These are phyloP conservation scores for Acanthosepion lycidas DNA, from an alignment of 2,888 invertebrate species.

Conservation along the genomic window DNA sequence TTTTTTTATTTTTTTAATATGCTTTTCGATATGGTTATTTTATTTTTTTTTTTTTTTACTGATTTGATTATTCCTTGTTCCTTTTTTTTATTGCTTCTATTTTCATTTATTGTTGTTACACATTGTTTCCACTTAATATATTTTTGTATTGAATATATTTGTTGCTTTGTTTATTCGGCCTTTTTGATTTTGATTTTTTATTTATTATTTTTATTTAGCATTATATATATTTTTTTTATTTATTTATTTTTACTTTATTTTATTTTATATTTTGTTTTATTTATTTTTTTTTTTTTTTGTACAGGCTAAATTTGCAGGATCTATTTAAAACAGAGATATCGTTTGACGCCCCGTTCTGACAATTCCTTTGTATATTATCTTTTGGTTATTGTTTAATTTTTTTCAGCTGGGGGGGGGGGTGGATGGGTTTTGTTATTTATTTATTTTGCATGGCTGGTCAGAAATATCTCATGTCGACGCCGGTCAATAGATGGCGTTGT, in stretches of 20 bases:
- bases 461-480: conserved; percentile 20
- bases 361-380: not conserved
- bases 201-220: not conserved
- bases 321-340: not conserved
- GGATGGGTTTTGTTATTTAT: not conserved
- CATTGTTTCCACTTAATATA: not conserved
- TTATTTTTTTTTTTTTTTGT: not conserved
- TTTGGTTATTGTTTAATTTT: not conserved
- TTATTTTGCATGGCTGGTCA: conserved; percentile 13
- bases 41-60: too few species aligned
- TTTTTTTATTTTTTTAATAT: too few species aligned
- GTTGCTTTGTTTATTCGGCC: not conserved
- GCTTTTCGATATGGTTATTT: too few species aligned
- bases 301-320: not conserved
- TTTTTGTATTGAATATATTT: not conserved
- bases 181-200: not conserved
- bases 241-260: not conserved
- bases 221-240: not conserved
- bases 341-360: not conserved
- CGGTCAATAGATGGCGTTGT: conserved; percentile 5
- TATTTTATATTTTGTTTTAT: not conserved
- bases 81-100: not conserved
- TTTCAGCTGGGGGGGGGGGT: not conserved
- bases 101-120: not conserved
- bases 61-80: too few species aligned